Evolutionary conservation across 1,140 invertebrate genomes (phyloP).

Genomic region (Brachionus angularis): DNA sequence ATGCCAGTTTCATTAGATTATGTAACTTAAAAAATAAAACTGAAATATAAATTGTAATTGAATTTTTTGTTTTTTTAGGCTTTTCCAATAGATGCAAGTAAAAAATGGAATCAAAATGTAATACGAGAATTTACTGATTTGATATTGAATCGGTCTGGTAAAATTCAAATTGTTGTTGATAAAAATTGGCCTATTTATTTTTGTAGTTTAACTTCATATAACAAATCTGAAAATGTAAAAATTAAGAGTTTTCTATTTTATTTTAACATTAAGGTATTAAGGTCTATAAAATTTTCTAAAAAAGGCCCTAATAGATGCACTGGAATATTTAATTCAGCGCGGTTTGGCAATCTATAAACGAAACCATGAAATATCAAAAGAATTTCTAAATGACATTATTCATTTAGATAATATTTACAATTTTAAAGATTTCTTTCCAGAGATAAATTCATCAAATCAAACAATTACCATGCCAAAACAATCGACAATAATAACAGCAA

Average conservation of each 20-base stretch:
- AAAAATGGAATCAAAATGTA: background rate
- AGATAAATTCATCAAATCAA: background rate
- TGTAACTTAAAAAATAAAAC: background rate
- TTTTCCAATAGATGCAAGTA: background rate
- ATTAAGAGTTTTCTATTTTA: no score
- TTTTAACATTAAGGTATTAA: background rate
- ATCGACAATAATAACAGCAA: background rate
- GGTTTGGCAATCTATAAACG: background rate
- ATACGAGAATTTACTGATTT: background rate
- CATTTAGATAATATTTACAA: background rate
- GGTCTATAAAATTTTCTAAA: background rate
- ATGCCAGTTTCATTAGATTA: background rate
- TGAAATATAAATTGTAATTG: background rate
- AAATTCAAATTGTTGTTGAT: background rate
- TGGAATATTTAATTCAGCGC: background rate
- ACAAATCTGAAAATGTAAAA: background rate
- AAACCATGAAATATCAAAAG: background rate
- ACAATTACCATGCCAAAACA: background rate
- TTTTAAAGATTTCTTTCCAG: background rate
- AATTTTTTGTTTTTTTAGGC: background rate
- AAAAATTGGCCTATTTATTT: conserved; percentile 15
- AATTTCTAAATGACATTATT: background rate
- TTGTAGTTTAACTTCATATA: conserved; percentile 1
- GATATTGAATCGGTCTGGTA: background rate
- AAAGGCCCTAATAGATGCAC: background rate